phyloP scores from a whole-genome alignment of 2,113 vertebrate species.

The Tichodroma muraria region DNA sequence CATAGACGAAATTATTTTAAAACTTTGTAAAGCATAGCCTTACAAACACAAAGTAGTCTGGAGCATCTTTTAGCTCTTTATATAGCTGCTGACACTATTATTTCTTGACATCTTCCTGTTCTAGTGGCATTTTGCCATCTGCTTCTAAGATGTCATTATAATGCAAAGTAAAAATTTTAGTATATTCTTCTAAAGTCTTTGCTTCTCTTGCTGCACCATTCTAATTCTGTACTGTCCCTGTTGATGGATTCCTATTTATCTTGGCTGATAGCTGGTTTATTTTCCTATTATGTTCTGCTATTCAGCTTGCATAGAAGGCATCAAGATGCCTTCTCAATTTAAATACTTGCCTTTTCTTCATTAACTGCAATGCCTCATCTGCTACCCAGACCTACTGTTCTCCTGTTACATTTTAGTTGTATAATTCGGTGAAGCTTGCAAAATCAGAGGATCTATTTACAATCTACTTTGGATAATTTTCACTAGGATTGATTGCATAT shows the following conservation, averaged over 20 bases:
- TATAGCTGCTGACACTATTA: conserved; percentile 25
- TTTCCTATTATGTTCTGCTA: conserved; percentile 3
- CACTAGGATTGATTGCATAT: not conserved
- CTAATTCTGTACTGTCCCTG: not conserved
- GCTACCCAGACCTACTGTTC: not conserved
- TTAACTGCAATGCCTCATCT: conserved; percentile 1
- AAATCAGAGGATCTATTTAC: conserved; percentile 2
- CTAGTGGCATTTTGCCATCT: conserved; percentile 51
- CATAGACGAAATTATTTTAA: conserved; percentile 34
- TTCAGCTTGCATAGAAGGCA: not conserved
- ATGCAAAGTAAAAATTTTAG: conserved; percentile 30
- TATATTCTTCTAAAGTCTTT: conserved; percentile 13
- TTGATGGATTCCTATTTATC: conserved; percentile 14
- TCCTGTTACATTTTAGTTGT: not conserved
- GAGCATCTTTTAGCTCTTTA: conserved; percentile 38
- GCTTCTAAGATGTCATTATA: conserved; percentile 45
- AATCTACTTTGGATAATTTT: not conserved
- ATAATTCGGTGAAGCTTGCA: not conserved
- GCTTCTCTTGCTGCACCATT: not conserved
- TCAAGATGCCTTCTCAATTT: not conserved
- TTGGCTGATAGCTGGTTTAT: conserved; percentile 18
- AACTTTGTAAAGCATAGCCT: not conserved
- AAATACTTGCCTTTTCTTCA: conserved; percentile 38
- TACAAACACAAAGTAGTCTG: conserved; percentile 33
- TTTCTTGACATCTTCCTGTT: conserved; percentile 45